Evolutionary conservation across 1,140 invertebrate species (phyloP), one percentile per base, ranked within the genome.

Genomic region (Leptinotarsa defecta): DNA sequence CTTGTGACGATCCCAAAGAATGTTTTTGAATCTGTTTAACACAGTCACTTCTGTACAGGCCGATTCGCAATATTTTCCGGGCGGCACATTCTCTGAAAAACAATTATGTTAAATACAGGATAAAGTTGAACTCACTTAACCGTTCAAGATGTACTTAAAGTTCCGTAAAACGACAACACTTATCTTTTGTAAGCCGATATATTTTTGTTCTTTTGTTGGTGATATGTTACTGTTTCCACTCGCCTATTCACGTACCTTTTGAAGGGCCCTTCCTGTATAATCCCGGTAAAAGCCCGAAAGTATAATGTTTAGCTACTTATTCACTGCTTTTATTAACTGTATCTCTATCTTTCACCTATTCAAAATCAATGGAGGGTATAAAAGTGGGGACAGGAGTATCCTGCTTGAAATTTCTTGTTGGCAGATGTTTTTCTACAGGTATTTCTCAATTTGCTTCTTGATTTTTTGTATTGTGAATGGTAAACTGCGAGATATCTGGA

Each of bases 261-360:
- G 13, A 61, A 71, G 69, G 69, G 24, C 49, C 69, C 48, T 71
- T 61, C 69, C 69, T 71, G 48, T 71, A 49, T 71, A 71, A 71
- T 71, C 69, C 69, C 20, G 34, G 34, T n/a, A n/a, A 20, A 20
- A 71, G n/a, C 43, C 19, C 13, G 20, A 71, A 20, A 57, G 48
- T 71, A 71, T 48, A 57, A 22, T 57, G 69, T 71, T 71, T 71
- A 71, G 49, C 69, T 71, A 71, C 69, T 71, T 71, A 71, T 57
- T 69, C 24, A 48, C 11, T 71, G 52, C 69, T 71, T 71, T 61
- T 71, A 71, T 71, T 71, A 71, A 71, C 69, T 71, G 52, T 71
- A 71, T 71, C 52, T 27, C 69, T 71, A 71, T 71, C 48, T 71
- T 11, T 13, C 69, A 20, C 69, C 69, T 61, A 71, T 71, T 71